Evolutionary conservation across 2,113 vertebrate species (phyloP).

Genomic region (Antidorcas marsupialis): DNA sequence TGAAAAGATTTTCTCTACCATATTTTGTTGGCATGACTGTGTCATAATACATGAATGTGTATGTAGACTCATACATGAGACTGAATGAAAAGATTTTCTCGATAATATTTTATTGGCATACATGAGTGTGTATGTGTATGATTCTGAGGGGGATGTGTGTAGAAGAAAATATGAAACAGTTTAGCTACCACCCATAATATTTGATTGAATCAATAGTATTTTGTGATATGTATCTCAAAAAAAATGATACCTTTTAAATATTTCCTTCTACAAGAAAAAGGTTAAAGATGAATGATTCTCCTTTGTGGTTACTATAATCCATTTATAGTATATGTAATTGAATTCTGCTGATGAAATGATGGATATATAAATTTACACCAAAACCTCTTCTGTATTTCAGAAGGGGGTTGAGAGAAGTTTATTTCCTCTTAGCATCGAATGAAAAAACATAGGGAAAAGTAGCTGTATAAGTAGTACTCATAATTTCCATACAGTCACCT

Average conservation of each 20-base stretch:
- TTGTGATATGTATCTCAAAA: neutral
- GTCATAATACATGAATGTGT: neutral
- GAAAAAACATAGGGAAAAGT: neutral
- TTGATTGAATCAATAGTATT: neutral
- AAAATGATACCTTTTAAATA: neutral
- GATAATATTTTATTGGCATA: neutral
- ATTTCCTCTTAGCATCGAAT: neutral
- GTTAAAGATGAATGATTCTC: neutral
- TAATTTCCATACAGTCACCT: neutral
- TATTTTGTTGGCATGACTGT: neutral
- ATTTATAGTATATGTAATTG: neutral
- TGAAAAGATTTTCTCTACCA: neutral
- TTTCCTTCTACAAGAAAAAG: neutral
- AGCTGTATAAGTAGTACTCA: neutral
- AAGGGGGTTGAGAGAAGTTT: neutral
- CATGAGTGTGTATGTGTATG: neutral
- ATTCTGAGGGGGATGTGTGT: neutral
- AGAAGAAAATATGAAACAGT: neutral
- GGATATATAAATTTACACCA: neutral
- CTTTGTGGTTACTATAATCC: neutral
- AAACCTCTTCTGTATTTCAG: neutral
- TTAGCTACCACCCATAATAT: neutral
- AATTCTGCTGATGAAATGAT: neutral
- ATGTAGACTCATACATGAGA: neutral
- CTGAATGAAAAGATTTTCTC: neutral